phyloP scores from a whole-genome alignment of 1,140 invertebrate species.

The Leptoteleia sp. region DNA sequence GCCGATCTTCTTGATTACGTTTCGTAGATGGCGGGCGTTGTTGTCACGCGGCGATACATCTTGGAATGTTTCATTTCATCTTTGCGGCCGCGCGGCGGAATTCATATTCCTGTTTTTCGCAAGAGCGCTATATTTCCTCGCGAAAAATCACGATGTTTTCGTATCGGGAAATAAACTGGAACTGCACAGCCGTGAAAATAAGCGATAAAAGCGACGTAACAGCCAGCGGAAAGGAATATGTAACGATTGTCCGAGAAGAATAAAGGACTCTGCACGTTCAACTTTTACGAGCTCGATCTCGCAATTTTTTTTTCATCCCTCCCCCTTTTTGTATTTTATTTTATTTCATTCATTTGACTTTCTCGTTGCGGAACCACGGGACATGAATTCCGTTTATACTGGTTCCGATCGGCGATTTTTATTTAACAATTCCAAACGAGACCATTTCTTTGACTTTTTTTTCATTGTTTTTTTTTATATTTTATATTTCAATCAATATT shows the following conservation, averaged over 20 bases:
- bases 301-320: slow-evolving; percentile 25
- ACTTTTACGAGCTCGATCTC: slow-evolving; percentile 49
- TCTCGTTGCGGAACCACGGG: neutral
- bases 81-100: slow-evolving; percentile 27
- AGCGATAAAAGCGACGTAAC: slow-evolving; percentile 49
- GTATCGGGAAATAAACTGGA: slow-evolving; percentile 39
- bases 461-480: slow-evolving; percentile 1
- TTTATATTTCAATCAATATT: slow-evolving; percentile 5
- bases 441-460: too few relatives aligned
- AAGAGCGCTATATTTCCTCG: slow-evolving; percentile 15
- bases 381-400: slow-evolving; percentile 4
- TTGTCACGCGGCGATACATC: slow-evolving; percentile 39
- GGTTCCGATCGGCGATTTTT: slow-evolving; percentile 7
- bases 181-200: slow-evolving; percentile 32
- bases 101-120: slow-evolving; percentile 34
- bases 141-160: slow-evolving; percentile 45
- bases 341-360: slow-evolving; percentile 10
- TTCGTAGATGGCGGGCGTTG: slow-evolving; percentile 33
- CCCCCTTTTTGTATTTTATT: neutral
- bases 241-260: slow-evolving; percentile 58
- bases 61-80: slow-evolving; percentile 56
- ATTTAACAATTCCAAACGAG: slow-evolving; percentile 6
- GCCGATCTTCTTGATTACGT: slow-evolving; percentile 47
- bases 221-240: slow-evolving; percentile 50
- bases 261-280: slow-evolving; percentile 58